Conservation (phyloP, 2,888 invertebrate genomes). For the Drosophila pegasa region DNA sequence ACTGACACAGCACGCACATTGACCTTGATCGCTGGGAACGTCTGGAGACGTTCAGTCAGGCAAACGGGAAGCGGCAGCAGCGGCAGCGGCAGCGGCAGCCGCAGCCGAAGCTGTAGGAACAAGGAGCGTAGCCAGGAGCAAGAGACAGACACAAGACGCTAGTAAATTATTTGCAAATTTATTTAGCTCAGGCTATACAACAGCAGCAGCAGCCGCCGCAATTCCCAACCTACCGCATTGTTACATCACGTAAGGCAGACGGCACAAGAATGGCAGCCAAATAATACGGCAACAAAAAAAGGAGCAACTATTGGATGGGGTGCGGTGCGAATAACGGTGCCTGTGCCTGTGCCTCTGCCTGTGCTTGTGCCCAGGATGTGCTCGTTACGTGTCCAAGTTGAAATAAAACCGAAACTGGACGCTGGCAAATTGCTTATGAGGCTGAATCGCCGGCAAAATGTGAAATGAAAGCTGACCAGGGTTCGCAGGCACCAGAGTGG, state of each 20-base stretch:
- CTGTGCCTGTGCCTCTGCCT: slow-evolving; percentile 1
- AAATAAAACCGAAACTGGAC: slow-evolving; percentile 79
- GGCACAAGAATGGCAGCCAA: slow-evolving; percentile 19
- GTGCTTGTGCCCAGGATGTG: slow-evolving; percentile 51
- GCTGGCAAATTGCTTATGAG: slow-evolving; percentile 60
- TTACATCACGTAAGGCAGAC: slow-evolving; percentile 72
- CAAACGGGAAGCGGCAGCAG: slow-evolving; percentile 23
- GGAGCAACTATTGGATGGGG: slow-evolving; percentile 8
- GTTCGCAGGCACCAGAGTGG: slow-evolving; percentile 15
- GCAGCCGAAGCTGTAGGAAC: slow-evolving; percentile 9
- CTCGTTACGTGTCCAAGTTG: slow-evolving; percentile 60
- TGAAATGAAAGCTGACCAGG: slow-evolving; percentile 65
- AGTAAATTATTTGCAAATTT: slow-evolving; percentile 77
- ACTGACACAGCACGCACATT: slow-evolving; percentile 81
- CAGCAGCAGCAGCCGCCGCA: slow-evolving; percentile 21
- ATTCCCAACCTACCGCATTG: slow-evolving; percentile 77
- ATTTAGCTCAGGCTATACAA: slow-evolving; percentile 53
- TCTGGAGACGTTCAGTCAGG: slow-evolving; percentile 51
- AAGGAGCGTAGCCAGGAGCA: slow-evolving; percentile 20
- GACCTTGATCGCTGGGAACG: slow-evolving; percentile 74
- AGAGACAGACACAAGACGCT: slow-evolving; percentile 37
- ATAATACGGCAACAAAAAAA: slow-evolving; percentile 2
- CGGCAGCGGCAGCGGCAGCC: slow-evolving; percentile 9
- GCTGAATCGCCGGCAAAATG: slow-evolving; percentile 62
- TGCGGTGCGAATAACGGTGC: slow-evolving; percentile 51